Percentiles rank a stretch among this genome's conserved stretches.
These are phyloP conservation scores for Augochlora pura DNA, from an alignment of 1,140 invertebrate genomes.

Conservation along the genomic window DNA sequence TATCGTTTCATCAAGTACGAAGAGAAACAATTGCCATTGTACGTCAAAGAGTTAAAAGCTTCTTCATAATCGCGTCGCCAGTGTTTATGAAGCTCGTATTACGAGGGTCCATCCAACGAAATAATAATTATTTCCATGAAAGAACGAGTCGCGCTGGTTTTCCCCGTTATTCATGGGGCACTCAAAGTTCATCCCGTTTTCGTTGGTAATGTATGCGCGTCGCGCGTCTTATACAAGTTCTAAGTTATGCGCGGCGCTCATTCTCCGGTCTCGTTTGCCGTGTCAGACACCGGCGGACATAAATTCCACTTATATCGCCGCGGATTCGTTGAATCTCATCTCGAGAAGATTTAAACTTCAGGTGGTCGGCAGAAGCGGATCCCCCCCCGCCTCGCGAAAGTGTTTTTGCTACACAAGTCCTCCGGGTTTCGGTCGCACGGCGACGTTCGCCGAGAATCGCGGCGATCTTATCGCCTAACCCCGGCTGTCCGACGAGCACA, in stretches of 20 bases:
- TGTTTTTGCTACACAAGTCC: slow-evolving; percentile 20
- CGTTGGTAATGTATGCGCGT: neutral
- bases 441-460: slow-evolving; percentile 5
- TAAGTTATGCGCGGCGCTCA: neutral
- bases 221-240: neutral
- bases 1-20: too few species aligned
- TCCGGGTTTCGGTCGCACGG: neutral
- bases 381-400: slow-evolving; percentile 30
- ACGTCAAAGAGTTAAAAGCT: too few species aligned
- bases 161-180: neutral
- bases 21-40: too few species aligned
- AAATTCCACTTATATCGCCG: slow-evolving; percentile 55
- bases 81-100: too few species aligned
- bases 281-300: slow-evolving; percentile 36
- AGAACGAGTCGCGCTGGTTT: neutral
- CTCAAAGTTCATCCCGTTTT: neutral
- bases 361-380: slow-evolving; percentile 22
- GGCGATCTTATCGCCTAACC: slow-evolving; percentile 27
- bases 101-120: too few species aligned
- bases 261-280: neutral
- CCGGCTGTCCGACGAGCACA: neutral
- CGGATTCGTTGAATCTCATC: slow-evolving; percentile 40
- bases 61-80: too few species aligned
- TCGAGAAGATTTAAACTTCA: slow-evolving; percentile 56
- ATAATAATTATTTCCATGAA: neutral